Evolutionary conservation across 2,888 invertebrate genomes (phyloP).

Genomic region (Cephus rjabovi): DNA sequence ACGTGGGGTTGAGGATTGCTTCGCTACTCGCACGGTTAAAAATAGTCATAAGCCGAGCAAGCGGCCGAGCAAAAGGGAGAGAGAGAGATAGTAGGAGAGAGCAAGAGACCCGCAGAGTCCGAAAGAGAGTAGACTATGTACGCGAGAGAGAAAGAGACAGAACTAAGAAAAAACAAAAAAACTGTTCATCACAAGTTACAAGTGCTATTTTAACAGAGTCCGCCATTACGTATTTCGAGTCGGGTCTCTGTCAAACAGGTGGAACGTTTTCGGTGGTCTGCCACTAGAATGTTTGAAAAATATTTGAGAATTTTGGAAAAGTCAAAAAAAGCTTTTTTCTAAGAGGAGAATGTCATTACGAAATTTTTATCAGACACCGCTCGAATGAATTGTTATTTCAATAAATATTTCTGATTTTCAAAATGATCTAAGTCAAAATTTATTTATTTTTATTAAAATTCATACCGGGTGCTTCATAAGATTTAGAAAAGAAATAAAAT

Average conservation of each 20-base stretch:
- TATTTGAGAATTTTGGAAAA: background rate
- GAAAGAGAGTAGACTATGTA: slow-evolving; percentile 8
- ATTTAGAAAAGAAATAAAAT: background rate
- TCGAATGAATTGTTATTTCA: too few relatives aligned
- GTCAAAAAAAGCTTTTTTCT: background rate
- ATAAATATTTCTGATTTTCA: too few relatives aligned
- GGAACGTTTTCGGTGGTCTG: slow-evolving; percentile 20
- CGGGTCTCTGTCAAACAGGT: slow-evolving; percentile 29
- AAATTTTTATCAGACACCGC: too few relatives aligned
- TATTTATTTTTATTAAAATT: background rate
- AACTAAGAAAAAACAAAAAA: background rate
- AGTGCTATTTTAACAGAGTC: slow-evolving; percentile 30
- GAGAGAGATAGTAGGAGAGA: slow-evolving; percentile 25
- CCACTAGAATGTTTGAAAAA: background rate
- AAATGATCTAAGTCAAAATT: too few relatives aligned
- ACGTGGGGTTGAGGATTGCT: slow-evolving; percentile 59
- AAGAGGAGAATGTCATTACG: too few relatives aligned
- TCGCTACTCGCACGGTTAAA: slow-evolving; percentile 60
- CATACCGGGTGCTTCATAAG: background rate
- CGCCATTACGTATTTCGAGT: slow-evolving; percentile 7
- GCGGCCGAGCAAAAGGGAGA: slow-evolving; percentile 43
- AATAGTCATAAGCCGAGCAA: slow-evolving; percentile 61
- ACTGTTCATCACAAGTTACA: background rate
- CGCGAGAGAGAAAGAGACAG: slow-evolving; percentile 15
- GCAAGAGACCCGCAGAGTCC: background rate